Percentiles rank a stretch among this genome's conserved stretches.
These are phyloP conservation scores for Shinisaurus crocodilurus DNA, from an alignment of 2,113 vertebrate species.

Conservation along the genomic window DNA sequence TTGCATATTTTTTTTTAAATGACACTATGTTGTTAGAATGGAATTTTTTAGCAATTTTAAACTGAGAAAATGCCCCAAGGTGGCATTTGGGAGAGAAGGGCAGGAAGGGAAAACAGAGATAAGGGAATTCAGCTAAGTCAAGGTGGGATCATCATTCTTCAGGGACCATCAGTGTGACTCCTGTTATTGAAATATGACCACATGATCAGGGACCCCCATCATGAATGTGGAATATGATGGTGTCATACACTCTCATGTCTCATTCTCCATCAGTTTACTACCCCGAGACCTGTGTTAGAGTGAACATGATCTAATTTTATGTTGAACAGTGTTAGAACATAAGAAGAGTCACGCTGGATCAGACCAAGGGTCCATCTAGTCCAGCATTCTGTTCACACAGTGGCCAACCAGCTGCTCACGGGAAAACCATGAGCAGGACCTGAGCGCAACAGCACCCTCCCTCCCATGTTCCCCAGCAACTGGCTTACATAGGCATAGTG, in stretches of 20 bases:
- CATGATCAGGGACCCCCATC: neutral
- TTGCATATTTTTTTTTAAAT: slow-evolving; percentile 42
- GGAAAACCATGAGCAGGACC: too few relatives aligned
- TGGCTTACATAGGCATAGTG: too few relatives aligned
- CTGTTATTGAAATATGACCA: neutral
- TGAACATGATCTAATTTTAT: neutral
- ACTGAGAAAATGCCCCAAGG: neutral
- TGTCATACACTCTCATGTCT: neutral
- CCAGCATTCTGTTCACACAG: too few relatives aligned
- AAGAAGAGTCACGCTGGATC: too few relatives aligned
- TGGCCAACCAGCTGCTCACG: too few relatives aligned
- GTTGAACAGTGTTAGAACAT: neutral
- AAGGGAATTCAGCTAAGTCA: neutral
- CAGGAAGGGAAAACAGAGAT: neutral
- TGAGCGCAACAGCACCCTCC: too few relatives aligned
- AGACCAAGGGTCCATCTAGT: too few relatives aligned
- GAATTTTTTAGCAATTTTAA: slow-evolving; percentile 10
- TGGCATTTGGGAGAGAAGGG: neutral
- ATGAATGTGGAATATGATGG: neutral
- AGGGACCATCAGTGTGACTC: neutral
- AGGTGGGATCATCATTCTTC: neutral
- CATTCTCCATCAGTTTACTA: neutral
- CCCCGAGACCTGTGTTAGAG: neutral
- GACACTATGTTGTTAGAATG: neutral
- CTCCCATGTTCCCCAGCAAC: too few relatives aligned